Evolutionary conservation across 2,113 vertebrate species (phyloP), one percentile per base, ranked within the genome.

Genomic region (Gracilinanus agilis): DNA sequence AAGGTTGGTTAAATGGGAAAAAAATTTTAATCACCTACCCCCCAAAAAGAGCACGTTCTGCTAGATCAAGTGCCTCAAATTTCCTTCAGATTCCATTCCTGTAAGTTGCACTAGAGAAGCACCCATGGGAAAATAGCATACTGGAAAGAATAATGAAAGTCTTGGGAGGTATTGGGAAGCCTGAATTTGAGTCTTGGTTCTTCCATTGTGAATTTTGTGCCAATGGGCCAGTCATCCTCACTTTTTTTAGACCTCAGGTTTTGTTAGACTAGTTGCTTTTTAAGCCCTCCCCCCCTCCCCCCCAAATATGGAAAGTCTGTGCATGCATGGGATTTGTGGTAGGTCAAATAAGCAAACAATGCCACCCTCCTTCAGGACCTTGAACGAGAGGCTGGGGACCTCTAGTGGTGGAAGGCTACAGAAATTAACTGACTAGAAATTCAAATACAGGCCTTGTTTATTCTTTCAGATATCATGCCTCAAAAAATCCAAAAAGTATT

Each of bases 371-470:
- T 54, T 83, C 34, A n/a, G n/a, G 34, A n/a, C 34, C 25, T 58
- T 67, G 58, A 90, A 12, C 25, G n/a, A 93, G 91, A 93, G 89
- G 34, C 88, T 16, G 9, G 0, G 16, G 89, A 75, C 92, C 44
- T 44, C 92, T 92, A 23, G 90, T 44, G 88, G 95, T 89, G 94
- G 53, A 1, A 55, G 58, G 24, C 21, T 93, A n/a, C 49, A 93
- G 83, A 90, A 89, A 95, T 25, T 88, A 89, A 95, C 27, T 90
- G 34, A 75, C 67, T 93, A 53, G 92, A 95, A 91, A 92, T 89
- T 54, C 25, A 88, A 88, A 23, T 40, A 27, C 9, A 89, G 53
- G 53, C 19, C 24, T 53, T 53, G 29, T 44, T 90, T 75, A 88
- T 9, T 13, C 13, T 54, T 40, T 34, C 53, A 53, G 90, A 9